Evolutionary conservation across 1,140 invertebrate species (phyloP), one percentile per base, ranked within the genome.

Genomic region (Scylla paramamosain): DNA sequence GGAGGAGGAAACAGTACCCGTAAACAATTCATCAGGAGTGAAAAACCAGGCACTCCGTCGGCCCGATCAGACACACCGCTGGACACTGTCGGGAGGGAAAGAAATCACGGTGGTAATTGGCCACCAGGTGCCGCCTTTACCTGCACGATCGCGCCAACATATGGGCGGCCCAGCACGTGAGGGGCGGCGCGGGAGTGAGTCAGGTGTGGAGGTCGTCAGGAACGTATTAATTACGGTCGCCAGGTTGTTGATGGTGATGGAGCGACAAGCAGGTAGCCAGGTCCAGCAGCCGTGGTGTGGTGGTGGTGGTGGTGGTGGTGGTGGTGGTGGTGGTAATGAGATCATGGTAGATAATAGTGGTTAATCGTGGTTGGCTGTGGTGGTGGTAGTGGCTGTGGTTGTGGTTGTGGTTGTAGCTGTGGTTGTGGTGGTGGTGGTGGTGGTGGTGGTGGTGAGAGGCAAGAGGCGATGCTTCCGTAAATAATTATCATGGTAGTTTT

Each of bases 261-360:
- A 77, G 25, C n/a, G 67, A 77, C 67, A 77, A n/a, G 12, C 25
- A 77, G 67, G 67, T 77, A 77, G 20, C 16, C 52, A 67, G 20
- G 8, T 20, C 10, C 10, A 16, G 59, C 3, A 25, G 59, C 20
- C 7, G 59, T 67, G 59, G 59, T 67, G 59, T 10, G 7, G 10
- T 67, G 59, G 67, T n/a, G n/a, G n/a, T n/a, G 52, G 52, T 77
- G 67, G 67, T 77, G 67, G n/a, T 77, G 67, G n/a, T n/a, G n/a
- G n/a, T 77, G 25, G 67, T 77, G 67, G 67, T 77, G 67, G n/a
- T 77, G 67, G 67, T n/a, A n/a, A n/a, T 77, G 6, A 77, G 52
- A 12, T 77, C 67, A n/a, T 77, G 67, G 67, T 77, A 20, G 67
- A n/a, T 77, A 77, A 77, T 77, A 0, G 8, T 77, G 67, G n/a